Base-by-base conservation (phyloP, 2,797 vertebrate genomes). In the Falco peregrinus region DNA sequence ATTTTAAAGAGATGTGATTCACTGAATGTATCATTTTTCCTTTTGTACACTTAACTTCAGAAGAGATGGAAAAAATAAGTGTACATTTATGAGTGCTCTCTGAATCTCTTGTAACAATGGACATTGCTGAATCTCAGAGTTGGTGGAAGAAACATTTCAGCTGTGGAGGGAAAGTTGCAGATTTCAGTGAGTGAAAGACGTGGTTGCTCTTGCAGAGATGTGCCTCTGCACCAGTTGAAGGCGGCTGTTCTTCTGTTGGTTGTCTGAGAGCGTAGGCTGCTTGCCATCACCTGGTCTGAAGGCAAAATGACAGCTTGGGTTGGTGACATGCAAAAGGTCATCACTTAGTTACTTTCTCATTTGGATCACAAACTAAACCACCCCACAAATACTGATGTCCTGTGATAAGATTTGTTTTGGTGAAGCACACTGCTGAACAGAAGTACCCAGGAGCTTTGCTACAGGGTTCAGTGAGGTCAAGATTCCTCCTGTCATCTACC, bases 1-100 rank as follows among this genome's bases (percentile, higher is more conserved):
- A 76, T 97, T 90, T 94, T 87, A 90, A 91, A 94, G 93, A 88
- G 43, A 11, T 50, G 73, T 77, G 60, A 53, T 75, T 96, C 89
- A 74, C 39, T 76, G 11, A 5, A 0, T 65, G 43, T 65, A 43
- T 81, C 65, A 39, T 79, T 93, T 89, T 94, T 84, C 21, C 41
- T 76, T 95, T 90, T 84, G 61, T 73, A 61, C 41, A 15, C 48
- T 28, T 60, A 84, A 65, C 45, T 83, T 65, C 81, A 69, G 78
- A 92, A 85, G 39, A 54, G 50, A 10, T 31, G 7, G 22, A 69
- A 90, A 84, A 79, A 59, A 48, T 21, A 47, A 47, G 8, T 10
- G 9, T 60, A 25, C 33, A 48, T 86, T 92, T 95, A 53, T 39
- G 53, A 77, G 18, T 28, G 26, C 45, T 90, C 9, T 79, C 45